Evolutionary conservation across 2,797 vertebrate species (phyloP), one percentile per base, ranked within the genome.

Genomic region (Gastrophryne carolinensis): DNA sequence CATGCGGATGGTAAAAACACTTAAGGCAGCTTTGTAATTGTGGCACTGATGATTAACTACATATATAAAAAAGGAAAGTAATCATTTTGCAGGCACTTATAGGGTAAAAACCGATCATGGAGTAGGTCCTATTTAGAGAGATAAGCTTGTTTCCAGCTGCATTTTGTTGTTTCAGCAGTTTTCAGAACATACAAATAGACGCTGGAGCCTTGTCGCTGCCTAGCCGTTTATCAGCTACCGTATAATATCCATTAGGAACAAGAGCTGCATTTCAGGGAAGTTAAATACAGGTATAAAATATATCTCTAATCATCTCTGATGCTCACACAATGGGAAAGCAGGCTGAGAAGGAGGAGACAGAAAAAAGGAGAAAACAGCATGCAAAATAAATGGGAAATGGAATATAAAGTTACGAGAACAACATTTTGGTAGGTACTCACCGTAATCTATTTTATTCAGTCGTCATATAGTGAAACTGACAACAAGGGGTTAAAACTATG

Each of bases 61-160:
- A 64, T 49, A 77, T 65, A 72, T 65, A 77, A 71, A 72, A 27
- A n/a, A 26, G 67, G 44, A 58, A 71, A 71, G 65, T 58, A 77
- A 77, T 77, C 67, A 77, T 77, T 71, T 77, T 65, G 57, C 67
- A 57, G 39, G 58, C 75, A 57, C 68, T 77, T 67, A 60, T 69
- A 37, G 37, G 61, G 23, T 56, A 77, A 44, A 21, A 56, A 63
- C 26, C 8, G 12, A 35, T 21, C 66, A 47, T 50, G 9, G 10
- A 63, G 32, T 15, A 2, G 10, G 39, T 29, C 39, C 30, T 49
- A 57, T 64, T 64, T 29, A 71, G 50, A 41, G 10, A 71, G 67
- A 57, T 37, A 77, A 71, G 67, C 49, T 23, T 44, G 17, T 63
- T 23, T 63, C 11, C 50, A 49, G 58, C 32, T 15, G 24, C 21